Evolutionary conservation across 2,797 vertebrate genomes (phyloP).

Genomic region (Uromys caudimaculatus): DNA sequence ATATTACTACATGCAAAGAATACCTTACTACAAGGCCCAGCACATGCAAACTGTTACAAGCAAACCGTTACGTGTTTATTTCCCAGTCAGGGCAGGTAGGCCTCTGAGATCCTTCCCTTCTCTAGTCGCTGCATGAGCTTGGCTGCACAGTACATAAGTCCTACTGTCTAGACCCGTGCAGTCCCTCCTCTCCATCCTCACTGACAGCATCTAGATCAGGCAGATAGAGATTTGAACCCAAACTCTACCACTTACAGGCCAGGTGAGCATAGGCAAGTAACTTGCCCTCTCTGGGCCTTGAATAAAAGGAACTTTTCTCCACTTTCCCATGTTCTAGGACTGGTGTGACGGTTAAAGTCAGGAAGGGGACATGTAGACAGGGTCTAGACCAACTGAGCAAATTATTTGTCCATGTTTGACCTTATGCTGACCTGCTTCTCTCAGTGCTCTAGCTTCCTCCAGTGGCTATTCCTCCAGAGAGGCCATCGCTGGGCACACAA

Average conservation of each 20-base stretch:
- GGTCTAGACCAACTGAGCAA: neutral
- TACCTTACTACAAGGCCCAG: neutral
- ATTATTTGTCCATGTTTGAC: neutral
- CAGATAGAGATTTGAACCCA: neutral
- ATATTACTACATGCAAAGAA: neutral
- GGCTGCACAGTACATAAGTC: too few relatives aligned
- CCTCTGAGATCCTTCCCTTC: neutral
- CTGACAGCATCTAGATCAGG: neutral
- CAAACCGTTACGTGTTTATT: neutral
- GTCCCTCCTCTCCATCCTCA: neutral
- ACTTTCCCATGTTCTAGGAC: neutral
- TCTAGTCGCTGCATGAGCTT: neutral
- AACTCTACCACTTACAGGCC: neutral
- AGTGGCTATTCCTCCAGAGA: neutral
- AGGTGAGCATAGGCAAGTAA: neutral
- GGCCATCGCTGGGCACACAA: neutral
- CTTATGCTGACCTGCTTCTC: neutral
- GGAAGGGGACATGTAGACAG: neutral
- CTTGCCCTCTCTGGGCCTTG: neutral
- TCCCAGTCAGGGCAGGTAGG: neutral
- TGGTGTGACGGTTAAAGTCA: neutral
- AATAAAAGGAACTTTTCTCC: neutral
- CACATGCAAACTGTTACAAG: neutral
- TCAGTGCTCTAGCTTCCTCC: neutral
- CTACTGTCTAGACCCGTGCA: neutral